phyloP scores from a whole-genome alignment of 2,797 vertebrate genomes.

The Sphenopsis melanotis region DNA sequence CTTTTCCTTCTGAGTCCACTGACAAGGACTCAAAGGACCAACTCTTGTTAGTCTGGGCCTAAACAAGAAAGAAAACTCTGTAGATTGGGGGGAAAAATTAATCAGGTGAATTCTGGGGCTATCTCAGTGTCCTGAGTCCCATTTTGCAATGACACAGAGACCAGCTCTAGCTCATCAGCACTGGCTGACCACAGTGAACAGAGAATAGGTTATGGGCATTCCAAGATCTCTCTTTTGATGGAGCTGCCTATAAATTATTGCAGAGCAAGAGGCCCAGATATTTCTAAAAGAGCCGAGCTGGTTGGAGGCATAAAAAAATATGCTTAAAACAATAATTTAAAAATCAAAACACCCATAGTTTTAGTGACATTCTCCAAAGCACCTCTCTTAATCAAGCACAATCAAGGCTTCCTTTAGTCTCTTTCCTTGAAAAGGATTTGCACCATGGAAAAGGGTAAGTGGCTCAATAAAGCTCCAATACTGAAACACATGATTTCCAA shows the following conservation, averaged over 20 bases:
- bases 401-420: not conserved
- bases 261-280: not conserved
- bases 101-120: accelerated
- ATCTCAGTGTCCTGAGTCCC: not conserved
- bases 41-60: not conserved
- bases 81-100: accelerated
- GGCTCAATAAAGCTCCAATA: not conserved
- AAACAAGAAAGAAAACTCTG: not conserved
- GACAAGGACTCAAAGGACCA: not conserved
- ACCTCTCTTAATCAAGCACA: not conserved
- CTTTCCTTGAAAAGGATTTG: not conserved
- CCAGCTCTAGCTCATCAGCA: not conserved
- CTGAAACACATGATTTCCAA: not conserved
- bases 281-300: not conserved
- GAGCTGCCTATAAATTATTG: not conserved
- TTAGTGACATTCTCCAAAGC: not conserved
- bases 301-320: not conserved
- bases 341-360: not conserved
- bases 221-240: not conserved
- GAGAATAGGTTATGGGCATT: not conserved
- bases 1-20: not conserved
- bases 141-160: not conserved
- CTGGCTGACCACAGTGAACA: not conserved
- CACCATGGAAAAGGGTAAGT: not conserved
- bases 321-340: not conserved